Conservation (phyloP, 2,113 vertebrate genomes). For the Balaeniceps rex region DNA sequence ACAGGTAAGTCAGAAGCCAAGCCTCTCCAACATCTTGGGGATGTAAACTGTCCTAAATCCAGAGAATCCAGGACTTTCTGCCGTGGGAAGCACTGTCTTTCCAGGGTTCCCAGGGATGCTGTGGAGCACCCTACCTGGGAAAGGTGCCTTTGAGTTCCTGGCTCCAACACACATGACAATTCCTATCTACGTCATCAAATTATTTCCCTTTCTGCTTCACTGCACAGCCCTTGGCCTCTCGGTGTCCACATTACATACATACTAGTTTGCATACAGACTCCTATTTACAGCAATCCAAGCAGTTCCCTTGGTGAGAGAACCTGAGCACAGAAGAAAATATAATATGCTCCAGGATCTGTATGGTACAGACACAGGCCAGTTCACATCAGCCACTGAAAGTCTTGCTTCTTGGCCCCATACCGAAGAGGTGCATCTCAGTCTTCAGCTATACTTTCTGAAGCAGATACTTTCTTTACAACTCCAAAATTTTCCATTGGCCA, state of each 20-base stretch:
- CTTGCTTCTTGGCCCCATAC: background rate
- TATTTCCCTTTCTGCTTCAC: background rate
- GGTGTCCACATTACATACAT: background rate
- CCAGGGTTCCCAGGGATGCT: background rate
- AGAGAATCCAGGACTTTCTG: background rate
- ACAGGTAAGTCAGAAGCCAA: background rate
- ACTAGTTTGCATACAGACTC: background rate
- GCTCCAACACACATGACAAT: background rate
- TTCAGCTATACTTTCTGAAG: background rate
- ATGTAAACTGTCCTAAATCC: background rate
- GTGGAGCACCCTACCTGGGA: background rate
- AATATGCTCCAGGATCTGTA: background rate
- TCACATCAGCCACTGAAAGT: background rate
- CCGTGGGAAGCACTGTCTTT: background rate
- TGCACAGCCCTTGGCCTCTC: background rate
- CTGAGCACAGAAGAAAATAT: background rate
- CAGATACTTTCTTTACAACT: background rate
- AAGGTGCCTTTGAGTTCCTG: background rate
- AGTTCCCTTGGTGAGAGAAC: background rate
- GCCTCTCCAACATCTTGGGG: background rate
- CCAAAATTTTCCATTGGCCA: background rate
- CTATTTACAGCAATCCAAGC: background rate
- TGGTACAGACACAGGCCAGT: background rate
- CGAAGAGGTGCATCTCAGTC: accelerated
- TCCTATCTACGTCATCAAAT: accelerated